Evolutionary conservation across 2,888 invertebrate species (phyloP).

Genomic region (Caenorhabditis zanzibari): DNA sequence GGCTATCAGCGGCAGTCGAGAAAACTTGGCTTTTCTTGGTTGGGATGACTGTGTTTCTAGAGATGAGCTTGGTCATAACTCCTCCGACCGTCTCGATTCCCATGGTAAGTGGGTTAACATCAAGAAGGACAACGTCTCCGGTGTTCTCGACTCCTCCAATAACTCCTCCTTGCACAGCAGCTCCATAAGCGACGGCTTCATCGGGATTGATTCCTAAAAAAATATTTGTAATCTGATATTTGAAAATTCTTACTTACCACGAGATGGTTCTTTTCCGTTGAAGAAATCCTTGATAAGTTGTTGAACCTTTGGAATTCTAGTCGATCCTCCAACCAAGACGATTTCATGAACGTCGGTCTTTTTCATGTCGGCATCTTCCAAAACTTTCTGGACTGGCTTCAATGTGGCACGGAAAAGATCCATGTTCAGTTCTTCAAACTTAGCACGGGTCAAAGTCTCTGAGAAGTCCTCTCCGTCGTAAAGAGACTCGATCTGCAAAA

Average conservation of each 20-base stretch:
- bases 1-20: constrained; percentile 98
- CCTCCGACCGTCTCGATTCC: constrained; percentile 99
- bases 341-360: constrained; percentile 99
- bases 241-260: constrained; percentile 83
- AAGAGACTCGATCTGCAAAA: constrained; percentile 89
- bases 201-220: constrained; percentile 89
- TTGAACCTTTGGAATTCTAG: constrained; percentile 97
- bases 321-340: constrained; percentile 98
- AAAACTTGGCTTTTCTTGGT: constrained; percentile 99
- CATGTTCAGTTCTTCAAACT: constrained; percentile 87
- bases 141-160: constrained; percentile 92
- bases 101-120: constrained; percentile 98
- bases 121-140: constrained; percentile 95
- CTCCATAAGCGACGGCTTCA: constrained; percentile 98
- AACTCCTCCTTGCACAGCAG: constrained; percentile 98
- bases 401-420: constrained; percentile 90
- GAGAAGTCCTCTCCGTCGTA: constrained; percentile 99
- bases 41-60: constrained; percentile 97
- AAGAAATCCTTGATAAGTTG: constrained; percentile 88
- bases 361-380: constrained; percentile 99
- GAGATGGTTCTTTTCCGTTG: constrained; percentile 96
- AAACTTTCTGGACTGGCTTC: constrained; percentile 94
- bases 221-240: not conserved
- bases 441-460: constrained; percentile 96
- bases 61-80: constrained; percentile 99